phyloP scores from a whole-genome alignment of 2,797 vertebrate species.

The Pampus argenteus region DNA sequence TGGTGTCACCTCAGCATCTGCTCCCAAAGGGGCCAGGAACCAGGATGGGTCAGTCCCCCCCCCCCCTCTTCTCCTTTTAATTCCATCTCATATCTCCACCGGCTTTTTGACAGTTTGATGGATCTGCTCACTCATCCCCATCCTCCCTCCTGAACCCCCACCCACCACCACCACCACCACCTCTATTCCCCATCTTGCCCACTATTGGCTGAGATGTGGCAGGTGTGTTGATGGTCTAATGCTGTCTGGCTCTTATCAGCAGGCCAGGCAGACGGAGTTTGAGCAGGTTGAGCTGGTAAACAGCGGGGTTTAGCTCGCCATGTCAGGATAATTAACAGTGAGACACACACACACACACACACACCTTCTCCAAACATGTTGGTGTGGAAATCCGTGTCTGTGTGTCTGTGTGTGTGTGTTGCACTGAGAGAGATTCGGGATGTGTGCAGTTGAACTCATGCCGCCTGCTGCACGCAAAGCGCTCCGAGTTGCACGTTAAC shows the following conservation, averaged over 20 bases:
- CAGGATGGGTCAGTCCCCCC: conserved; percentile 46
- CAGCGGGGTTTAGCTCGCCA: conserved; percentile 72
- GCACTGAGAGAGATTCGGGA: conserved; percentile 23
- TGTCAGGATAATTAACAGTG: conserved; percentile 73
- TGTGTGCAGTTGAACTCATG: conserved; percentile 40
- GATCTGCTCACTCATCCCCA: conserved; percentile 21
- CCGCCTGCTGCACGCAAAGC: conserved; percentile 55
- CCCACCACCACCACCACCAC: too few relatives aligned
- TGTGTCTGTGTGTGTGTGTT: conserved; percentile 12
- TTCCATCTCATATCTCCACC: conserved; percentile 20
- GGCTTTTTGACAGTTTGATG: conserved; percentile 51
- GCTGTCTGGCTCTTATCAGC: conserved; percentile 40
- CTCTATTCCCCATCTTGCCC: background rate
- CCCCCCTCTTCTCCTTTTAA: conserved; percentile 10
- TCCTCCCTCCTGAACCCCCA: background rate
- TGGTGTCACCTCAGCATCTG: conserved; percentile 65
- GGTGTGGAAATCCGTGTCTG: conserved; percentile 5
- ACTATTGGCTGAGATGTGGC: conserved; percentile 17
- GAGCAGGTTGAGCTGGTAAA: conserved; percentile 63
- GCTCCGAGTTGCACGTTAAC: conserved; percentile 54
- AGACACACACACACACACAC: conserved; percentile 46
- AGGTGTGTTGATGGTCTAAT: conserved; percentile 71
- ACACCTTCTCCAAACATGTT: conserved; percentile 43
- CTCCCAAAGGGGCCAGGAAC: conserved; percentile 39
- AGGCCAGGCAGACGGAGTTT: conserved; percentile 69